Conservation (phyloP, 2,888 invertebrate genomes). For the Sylvicola cinctus region DNA sequence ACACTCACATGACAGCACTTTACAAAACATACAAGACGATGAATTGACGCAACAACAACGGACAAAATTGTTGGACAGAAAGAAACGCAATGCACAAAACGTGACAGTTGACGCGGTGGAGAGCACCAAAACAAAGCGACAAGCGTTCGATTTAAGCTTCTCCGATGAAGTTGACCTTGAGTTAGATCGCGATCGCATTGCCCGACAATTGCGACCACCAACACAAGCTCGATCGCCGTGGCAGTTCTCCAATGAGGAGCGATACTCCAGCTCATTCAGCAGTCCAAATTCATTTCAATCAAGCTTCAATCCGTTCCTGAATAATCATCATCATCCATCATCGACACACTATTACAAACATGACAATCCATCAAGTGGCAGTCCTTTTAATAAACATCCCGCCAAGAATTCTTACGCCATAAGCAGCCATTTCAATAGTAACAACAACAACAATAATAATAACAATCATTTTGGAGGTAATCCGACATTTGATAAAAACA, state of each 20-base stretch:
- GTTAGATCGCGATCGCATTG: background rate
- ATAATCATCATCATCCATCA: slow-evolving; percentile 16
- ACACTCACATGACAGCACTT: too few species aligned
- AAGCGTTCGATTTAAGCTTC: too few species aligned
- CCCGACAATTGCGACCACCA: slow-evolving; percentile 12
- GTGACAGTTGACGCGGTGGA: background rate
- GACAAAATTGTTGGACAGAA: slow-evolving; percentile 8
- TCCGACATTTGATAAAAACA: too few species aligned
- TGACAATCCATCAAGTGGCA: background rate
- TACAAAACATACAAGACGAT: too few species aligned
- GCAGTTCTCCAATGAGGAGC: slow-evolving; percentile 12
- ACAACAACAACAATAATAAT: too few species aligned
- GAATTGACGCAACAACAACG: slow-evolving; percentile 1
- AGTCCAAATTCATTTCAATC: slow-evolving; percentile 14
- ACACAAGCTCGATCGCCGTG: slow-evolving; percentile 6
- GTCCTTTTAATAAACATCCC: slow-evolving; percentile 2
- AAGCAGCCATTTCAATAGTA: too few species aligned
- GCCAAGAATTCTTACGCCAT: slow-evolving; percentile 16
- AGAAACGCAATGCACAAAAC: slow-evolving; percentile 8
- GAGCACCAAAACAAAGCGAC: background rate
- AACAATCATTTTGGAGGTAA: too few species aligned
- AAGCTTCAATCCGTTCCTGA: slow-evolving; percentile 14
- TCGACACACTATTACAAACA: slow-evolving; percentile 12
- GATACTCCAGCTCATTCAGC: slow-evolving; percentile 5
- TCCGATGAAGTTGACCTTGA: too few species aligned